A percentile compares a stretch with the other conserved stretches of the same genome.
phyloP scores from a whole-genome alignment of 2,888 invertebrate genomes.

The Oscheius myriophilus region DNA sequence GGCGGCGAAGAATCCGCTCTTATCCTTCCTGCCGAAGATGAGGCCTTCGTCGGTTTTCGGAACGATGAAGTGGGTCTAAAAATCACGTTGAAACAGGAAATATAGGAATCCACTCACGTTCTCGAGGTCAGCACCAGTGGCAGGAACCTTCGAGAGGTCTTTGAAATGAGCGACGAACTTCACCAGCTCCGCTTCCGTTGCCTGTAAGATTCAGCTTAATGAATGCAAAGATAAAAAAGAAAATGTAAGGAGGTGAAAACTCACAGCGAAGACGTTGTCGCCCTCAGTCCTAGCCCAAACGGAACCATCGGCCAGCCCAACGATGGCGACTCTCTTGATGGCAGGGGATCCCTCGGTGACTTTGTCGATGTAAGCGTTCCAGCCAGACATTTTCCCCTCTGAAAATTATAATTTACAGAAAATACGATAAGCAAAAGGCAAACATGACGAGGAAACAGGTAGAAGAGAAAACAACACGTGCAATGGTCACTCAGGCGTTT shows the following conservation, averaged over 20 bases:
- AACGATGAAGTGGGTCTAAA: slow-evolving; percentile 68
- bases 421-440: too few species aligned
- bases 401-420: background rate
- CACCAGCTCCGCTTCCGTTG: slow-evolving; percentile 62
- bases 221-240: background rate
- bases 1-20: slow-evolving; percentile 68
- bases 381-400: slow-evolving; percentile 60
- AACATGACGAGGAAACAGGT: too few species aligned
- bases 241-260: slow-evolving; percentile 12
- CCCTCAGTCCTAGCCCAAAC: slow-evolving; percentile 66
- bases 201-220: too few species aligned
- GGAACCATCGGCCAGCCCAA: slow-evolving; percentile 62
- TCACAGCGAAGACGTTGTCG: slow-evolving; percentile 52
- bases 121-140: slow-evolving; percentile 64
- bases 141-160: slow-evolving; percentile 52
- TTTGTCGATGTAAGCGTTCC: slow-evolving; percentile 66
- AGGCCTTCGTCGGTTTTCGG: slow-evolving; percentile 68
- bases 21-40: slow-evolving; percentile 70
- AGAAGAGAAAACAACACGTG: too few species aligned
- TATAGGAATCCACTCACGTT: slow-evolving; percentile 15
- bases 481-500: too few species aligned
- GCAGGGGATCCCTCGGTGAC: slow-evolving; percentile 47
- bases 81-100: too few species aligned
- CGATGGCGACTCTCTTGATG: slow-evolving; percentile 68
- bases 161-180: slow-evolving; percentile 63